Base-by-base conservation (phyloP, 2,797 vertebrate species). In the Cyclopterus lumpus region DNA sequence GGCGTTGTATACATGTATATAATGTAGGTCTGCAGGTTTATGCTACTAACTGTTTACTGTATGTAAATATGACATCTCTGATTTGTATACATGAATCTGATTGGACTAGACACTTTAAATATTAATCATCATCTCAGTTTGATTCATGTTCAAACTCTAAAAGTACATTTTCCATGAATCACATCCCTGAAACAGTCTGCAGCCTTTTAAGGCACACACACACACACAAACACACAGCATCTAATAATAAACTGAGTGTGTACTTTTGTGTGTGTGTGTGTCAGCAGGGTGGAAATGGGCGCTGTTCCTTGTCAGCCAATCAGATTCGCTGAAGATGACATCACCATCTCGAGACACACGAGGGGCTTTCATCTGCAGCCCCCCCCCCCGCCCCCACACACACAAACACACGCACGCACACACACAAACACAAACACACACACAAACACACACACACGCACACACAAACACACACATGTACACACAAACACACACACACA, bases 281-380 rank as follows among this genome's bases (percentile, higher is more conserved):
- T 70, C 22, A 36, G 77, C 60, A 38, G 64, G 72, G 49, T 86
- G 83, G 81, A 88, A 80, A 79, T 83, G 85, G 88, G 88, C 80
- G 77, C 84, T 91, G 90, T 88, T 86, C 61, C 51, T 65, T 55
- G 16, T 82, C 77, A 87, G 87, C 91, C 92, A 93, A 93, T 90
- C 88, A 87, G 82, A 90, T 40, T 73, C 83, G 81, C 78, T 60
- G 74, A 62, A 83, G 71, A 85, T 94, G 89, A 93, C 92, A 87
- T 90, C 88, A 88, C 26, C 58, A 40, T 59, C 58, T 18, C 79
- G n/a, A 88, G 81, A 85, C 48, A 74, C 83, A 87, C 20, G 71
- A 65, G 83, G 77, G 83, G 78, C 82, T 75, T 64, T 44, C 55
- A 6, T 69, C 51, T 63, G n/a, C 70, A 58, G 53, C 48, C 46